These are phyloP conservation scores for Leptopterna dolabrata DNA, from an alignment of 2,888 invertebrate genomes.

Conservation along the genomic window DNA sequence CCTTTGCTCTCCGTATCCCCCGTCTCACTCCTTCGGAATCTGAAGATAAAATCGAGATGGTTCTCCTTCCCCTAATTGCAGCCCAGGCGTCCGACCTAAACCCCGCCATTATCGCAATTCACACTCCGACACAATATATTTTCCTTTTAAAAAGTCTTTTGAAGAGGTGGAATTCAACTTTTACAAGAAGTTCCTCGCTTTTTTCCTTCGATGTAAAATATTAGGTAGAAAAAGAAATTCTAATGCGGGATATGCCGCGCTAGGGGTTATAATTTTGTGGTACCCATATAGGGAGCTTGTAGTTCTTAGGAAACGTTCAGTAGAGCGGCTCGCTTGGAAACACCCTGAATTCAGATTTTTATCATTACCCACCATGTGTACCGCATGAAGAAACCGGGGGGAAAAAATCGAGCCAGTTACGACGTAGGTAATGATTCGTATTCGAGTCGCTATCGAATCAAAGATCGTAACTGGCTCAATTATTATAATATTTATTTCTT, in stretches of 20 bases:
- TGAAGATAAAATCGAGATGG: slow-evolving; percentile 43
- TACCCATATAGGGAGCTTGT: background rate
- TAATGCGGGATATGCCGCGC: background rate
- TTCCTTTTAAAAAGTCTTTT: slow-evolving; percentile 28
- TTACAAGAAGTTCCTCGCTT: slow-evolving; percentile 6
- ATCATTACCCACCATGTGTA: background rate
- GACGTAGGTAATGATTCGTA: too few species aligned
- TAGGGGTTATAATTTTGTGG: background rate
- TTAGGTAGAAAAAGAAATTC: slow-evolving; percentile 16
- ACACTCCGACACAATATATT: slow-evolving; percentile 54
- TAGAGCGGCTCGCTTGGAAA: background rate
- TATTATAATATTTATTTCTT: too few species aligned
- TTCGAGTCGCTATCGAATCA: too few species aligned
- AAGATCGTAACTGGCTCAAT: too few species aligned
- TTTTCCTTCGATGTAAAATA: slow-evolving; percentile 3
- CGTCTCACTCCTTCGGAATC: background rate
- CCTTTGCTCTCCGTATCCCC: background rate
- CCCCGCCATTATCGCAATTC: slow-evolving; percentile 49
- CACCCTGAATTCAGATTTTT: background rate
- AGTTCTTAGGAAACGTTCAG: background rate
- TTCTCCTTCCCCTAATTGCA: slow-evolving; percentile 45
- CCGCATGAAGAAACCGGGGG: too few species aligned
- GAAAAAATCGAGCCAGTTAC: too few species aligned
- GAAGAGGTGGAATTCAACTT: slow-evolving; percentile 12
- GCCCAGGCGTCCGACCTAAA: background rate